A percentile compares a stretch with the other conserved stretches of the same genome.
These are phyloP conservation scores for Spinus olivaceus DNA, from an alignment of 2,797 vertebrate species.

Conservation along the genomic window DNA sequence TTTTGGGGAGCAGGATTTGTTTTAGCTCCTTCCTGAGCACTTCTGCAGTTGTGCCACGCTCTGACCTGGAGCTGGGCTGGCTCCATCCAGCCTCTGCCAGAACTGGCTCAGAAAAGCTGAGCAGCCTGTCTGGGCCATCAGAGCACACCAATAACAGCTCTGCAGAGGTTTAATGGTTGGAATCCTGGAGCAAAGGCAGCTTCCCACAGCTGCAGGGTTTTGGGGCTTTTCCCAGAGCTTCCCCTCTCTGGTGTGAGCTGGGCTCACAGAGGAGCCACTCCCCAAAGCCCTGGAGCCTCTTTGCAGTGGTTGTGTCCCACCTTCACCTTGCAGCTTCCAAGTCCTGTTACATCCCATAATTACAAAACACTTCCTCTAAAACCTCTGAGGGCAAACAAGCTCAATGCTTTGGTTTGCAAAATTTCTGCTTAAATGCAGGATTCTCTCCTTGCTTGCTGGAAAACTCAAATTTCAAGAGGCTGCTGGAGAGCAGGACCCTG, in stretches of 20 bases:
- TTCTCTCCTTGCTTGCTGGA: background rate
- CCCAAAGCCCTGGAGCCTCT: background rate
- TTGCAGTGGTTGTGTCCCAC: background rate
- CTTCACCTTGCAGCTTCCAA: background rate
- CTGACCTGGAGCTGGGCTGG: background rate
- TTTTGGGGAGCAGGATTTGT: background rate
- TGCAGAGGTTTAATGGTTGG: rapidly evolving
- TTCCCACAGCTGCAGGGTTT: background rate
- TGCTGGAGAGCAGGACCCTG: background rate
- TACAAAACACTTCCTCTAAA: background rate
- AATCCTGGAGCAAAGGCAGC: too few relatives aligned
- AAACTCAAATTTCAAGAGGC: background rate
- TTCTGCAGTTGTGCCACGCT: background rate
- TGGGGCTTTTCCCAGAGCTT: background rate
- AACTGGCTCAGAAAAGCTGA: background rate
- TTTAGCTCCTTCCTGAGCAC: background rate
- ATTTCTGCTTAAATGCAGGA: background rate
- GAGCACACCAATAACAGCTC: background rate
- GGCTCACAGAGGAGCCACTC: background rate
- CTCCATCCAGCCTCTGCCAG: background rate
- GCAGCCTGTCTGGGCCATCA: background rate
- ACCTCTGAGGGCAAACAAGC: background rate
- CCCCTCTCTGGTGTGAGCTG: background rate
- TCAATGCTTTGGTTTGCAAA: background rate
- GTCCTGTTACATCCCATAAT: background rate